Base-by-base conservation (phyloP, 2,797 vertebrate species). In the Hypotaenidia okinawae region DNA sequence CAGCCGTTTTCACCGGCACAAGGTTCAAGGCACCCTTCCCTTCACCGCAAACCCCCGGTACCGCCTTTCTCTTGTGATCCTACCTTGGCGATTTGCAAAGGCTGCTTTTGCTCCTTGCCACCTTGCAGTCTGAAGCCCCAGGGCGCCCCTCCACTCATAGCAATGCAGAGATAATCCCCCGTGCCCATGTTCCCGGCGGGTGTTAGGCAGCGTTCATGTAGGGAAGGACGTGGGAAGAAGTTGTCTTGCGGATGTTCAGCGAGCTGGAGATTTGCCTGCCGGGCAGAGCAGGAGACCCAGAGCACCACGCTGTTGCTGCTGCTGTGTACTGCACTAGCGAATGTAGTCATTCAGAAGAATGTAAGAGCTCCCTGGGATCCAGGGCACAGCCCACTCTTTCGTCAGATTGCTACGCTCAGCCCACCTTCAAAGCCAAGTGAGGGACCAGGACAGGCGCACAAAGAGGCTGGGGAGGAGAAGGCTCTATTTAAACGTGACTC, bases 61-160 rank as follows among this genome's bases (percentile, higher is more conserved):
- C 22, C 75, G 52, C 45, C 62, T 86, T 66, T 61, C 30, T 64
- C 30, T 33, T 27, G 3, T 9, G 64, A 15, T 91, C 96, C 89
- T 99, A 99, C 99, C 99, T 99, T 98, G 39, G 98, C 98, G 41
- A 99, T 98, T 63, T 99, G 97, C 59, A 99, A 92, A 68, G 98
- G 98, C 97, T 98, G 98, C 87, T 98, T 97, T 91, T 98, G 96
- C 81, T 99, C 99, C 94, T 98, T 98, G 97, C 98, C 99, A 95
- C 99, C 98, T 92, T 98, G 97, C 95, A 99, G 87, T 77, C 97
- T 97, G 98, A 99, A 99, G 62, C 99, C 99, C 99, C 99, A 99
- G 78, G 99, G 99, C 22, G 98, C 98, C 78, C 98, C 98, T 87
- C 99, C 99, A 10, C 97, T 98, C 98, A 99, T 98, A 69, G 99